Percentiles rank a stretch among this genome's conserved stretches.
Evolutionary conservation across 2,113 vertebrate species (phyloP).

Genomic region (Smithornis capensis): DNA sequence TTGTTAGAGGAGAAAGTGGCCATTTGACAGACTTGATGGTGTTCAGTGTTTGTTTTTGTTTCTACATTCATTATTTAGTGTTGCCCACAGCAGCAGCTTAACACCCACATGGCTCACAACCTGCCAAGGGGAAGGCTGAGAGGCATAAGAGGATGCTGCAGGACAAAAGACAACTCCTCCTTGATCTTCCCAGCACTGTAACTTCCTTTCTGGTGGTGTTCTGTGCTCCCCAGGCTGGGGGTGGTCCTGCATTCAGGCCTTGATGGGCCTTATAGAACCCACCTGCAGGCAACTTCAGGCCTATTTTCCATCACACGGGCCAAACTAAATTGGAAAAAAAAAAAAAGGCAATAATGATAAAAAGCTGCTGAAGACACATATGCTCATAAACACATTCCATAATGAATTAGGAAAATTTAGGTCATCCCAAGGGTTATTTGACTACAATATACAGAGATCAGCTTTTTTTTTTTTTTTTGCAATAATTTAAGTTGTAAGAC

Average conservation of each 20-base stretch:
- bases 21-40: not conserved
- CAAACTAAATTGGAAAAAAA: not conserved
- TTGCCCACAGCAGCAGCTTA: not conserved
- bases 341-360: not conserved
- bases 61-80: not conserved
- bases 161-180: too few species aligned
- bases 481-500: not conserved
- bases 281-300: too few species aligned
- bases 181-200: too few species aligned
- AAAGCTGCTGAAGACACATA: not conserved
- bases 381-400: not conserved
- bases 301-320: not conserved
- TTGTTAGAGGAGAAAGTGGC: not conserved
- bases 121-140: too few species aligned
- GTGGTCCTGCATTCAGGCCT: too few species aligned
- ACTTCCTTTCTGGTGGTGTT: too few species aligned
- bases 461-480: not conserved
- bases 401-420: not conserved
- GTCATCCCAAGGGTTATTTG: not conserved
- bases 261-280: too few species aligned
- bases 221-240: too few species aligned
- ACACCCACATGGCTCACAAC: not conserved
- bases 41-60: not conserved
- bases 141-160: too few species aligned
- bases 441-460: not conserved